Base-by-base conservation (phyloP, 2,797 vertebrate species). In the Apodemus agrarius region DNA sequence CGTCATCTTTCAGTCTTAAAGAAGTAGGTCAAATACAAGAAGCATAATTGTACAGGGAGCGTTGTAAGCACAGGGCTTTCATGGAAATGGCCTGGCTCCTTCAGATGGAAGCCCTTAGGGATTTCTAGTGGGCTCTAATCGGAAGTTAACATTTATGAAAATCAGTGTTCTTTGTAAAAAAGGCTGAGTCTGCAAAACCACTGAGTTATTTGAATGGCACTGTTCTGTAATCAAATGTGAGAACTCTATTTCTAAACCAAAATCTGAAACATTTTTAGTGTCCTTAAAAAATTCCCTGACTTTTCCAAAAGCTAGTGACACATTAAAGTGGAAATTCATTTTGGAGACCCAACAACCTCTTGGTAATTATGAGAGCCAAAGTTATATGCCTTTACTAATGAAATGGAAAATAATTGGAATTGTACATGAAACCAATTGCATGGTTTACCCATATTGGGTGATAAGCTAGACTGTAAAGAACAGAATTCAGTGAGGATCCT, bases 131-230 rank as follows among this genome's bases (percentile, higher is more conserved):
- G 69, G 61, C n/a, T 93, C 54, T 93, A 95, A 96, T 97, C 57
- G 17, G 83, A 97, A 97, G 75, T 87, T 82, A 96, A 91, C 90
- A 46, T 83, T 95, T 97, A 95, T 94, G 92, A 93, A 96, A 98
- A 96, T 97, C 82, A 97, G 89, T 85, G 83, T 94, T 96, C 96
- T 97, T 97, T 97, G 97, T 93, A 96, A 40, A 78, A 34, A 34
- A 93, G 80, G 67, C 96, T 97, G 95, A 97, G 91, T 95, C 61
- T 86, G 79, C 93, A 97, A 96, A 96, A 84, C 16, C 49, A 90
- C 37, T 4, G 31, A 89, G 81, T 79, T 90, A 90, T 81, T 88
- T 96, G 72, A 96, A 67, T 65, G 54, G 63, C 46, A 69, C 34
- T 94, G 49, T 76, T 94, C 79, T 93, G 84, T 93, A 95, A 95